phyloP scores from a whole-genome alignment of 2,797 vertebrate species.

The Poecilia wingei region DNA sequence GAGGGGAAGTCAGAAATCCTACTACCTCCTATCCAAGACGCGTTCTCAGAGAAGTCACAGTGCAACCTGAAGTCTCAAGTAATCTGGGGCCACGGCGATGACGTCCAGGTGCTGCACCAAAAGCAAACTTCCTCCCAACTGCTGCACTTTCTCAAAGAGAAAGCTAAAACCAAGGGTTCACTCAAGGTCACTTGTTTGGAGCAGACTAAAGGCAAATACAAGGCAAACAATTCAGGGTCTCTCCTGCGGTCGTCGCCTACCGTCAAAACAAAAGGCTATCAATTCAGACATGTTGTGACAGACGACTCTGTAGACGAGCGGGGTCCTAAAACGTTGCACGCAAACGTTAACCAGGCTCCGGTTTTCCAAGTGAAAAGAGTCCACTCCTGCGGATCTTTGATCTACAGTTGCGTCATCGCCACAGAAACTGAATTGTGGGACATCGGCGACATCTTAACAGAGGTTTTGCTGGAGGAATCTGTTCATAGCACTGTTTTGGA shows the following conservation, averaged over 20 bases:
- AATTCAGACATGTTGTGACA: conserved; percentile 11
- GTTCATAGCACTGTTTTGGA: not conserved
- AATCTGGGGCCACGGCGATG: conserved; percentile 37
- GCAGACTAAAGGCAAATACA: conserved; percentile 3
- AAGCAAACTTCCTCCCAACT: conserved; percentile 80
- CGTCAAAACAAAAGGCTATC: conserved; percentile 31
- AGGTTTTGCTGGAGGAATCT: conserved; percentile 12
- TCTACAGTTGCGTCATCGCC: conserved; percentile 73
- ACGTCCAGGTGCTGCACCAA: conserved; percentile 68
- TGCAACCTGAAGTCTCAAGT: conserved; percentile 27
- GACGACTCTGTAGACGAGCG: conserved; percentile 3
- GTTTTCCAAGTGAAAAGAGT: conserved; percentile 70
- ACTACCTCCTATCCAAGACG: conserved; percentile 33
- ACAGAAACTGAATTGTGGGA: conserved; percentile 83
- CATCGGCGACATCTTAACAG: conserved; percentile 64
- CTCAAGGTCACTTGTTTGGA: conserved; percentile 38
- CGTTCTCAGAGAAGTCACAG: conserved; percentile 25
- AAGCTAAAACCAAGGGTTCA: conserved; percentile 43
- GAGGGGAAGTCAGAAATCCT: conserved; percentile 34
- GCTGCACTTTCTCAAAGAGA: conserved; percentile 69
- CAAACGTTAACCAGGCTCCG: conserved; percentile 31
- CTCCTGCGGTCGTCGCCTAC: conserved; percentile 6
- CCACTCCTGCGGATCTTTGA: conserved; percentile 44
- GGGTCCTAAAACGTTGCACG: conserved; percentile 12
- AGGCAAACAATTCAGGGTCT: conserved; percentile 1